Base-by-base conservation (phyloP, 2,113 vertebrate species). In the Rhea pennata region DNA sequence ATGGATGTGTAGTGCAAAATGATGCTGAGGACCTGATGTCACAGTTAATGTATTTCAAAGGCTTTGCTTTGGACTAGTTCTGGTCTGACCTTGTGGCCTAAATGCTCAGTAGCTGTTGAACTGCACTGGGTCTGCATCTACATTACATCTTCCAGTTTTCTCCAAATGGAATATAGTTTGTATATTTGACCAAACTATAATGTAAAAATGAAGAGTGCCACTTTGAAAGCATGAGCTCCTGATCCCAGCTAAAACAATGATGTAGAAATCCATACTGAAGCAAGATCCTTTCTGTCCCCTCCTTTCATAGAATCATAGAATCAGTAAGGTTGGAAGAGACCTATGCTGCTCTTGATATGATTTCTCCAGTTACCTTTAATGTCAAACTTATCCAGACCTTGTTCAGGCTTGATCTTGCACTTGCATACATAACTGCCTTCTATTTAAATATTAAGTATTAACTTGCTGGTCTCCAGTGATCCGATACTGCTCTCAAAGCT, bases 161-260 rank as follows among this genome's bases (percentile, higher is more conserved):
- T 42, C 29, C 80, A 24, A 62, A 48, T 53, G 17, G 16, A 27
- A 15, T 26, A 26, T 24, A 62, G 51, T 82, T 44, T 82, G 29
- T 12, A 44, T 9, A 4, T 23, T 36, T 51, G 54, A n/a, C 7
- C 0, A 0, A 51, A 17, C 1, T 0, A 13, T 46, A 15, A 13
- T 44, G 33, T 44, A 15, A 53, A 29, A 40, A 56, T 46, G 48
- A 85, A 12, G 31, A 85, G 31, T 6, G 6, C 58, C 21, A 13
- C 15, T 56, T 54, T 19, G 61, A 70, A 77, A 27, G 5, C 10
- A 2, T 14, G 2, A 46, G 44, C 51, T 84, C 40, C 23, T 24
- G 22, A 6, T 39, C 59, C 64, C 24, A 3, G 3, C n/a, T 88
- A 51, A 74, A 81, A 36, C 33, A n/a, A 4, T 85, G 17, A 48